These are phyloP conservation scores for Vultur gryphus DNA, from an alignment of 2,797 vertebrate species.

Conservation along the genomic window DNA sequence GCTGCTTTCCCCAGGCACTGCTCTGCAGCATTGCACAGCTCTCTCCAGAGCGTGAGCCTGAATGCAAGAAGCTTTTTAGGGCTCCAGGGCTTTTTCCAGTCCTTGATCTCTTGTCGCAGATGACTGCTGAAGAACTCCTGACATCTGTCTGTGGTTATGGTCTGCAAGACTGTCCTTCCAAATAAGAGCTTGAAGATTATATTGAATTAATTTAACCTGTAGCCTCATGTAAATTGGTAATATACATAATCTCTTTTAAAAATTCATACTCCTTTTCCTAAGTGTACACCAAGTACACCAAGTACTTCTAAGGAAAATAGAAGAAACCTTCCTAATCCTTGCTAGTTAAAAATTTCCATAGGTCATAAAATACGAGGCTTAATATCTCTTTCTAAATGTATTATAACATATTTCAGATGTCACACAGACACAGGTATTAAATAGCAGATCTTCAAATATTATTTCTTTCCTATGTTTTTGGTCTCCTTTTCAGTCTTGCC, in stretches of 20 bases:
- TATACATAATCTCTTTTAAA: neutral
- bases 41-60: neutral
- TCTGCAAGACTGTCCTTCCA: neutral
- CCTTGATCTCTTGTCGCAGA: neutral
- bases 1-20: neutral
- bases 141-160: neutral
- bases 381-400: neutral
- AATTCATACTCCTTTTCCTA: neutral
- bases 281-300: neutral
- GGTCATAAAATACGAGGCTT: neutral
- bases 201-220: neutral
- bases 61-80: neutral
- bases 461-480: neutral
- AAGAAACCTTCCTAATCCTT: neutral
- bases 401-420: neutral
- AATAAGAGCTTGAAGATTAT: neutral
- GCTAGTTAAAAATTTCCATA: neutral
- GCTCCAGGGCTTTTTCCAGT: neutral
- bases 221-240: neutral
- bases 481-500: neutral
- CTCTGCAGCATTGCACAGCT: neutral
- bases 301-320: neutral
- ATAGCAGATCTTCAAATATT: neutral
- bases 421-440: neutral
- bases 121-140: neutral